Percentiles rank a stretch among this genome's conserved stretches.
These are phyloP conservation scores for Cephus spinipes DNA, from an alignment of 2,888 invertebrate genomes.

Conservation along the genomic window DNA sequence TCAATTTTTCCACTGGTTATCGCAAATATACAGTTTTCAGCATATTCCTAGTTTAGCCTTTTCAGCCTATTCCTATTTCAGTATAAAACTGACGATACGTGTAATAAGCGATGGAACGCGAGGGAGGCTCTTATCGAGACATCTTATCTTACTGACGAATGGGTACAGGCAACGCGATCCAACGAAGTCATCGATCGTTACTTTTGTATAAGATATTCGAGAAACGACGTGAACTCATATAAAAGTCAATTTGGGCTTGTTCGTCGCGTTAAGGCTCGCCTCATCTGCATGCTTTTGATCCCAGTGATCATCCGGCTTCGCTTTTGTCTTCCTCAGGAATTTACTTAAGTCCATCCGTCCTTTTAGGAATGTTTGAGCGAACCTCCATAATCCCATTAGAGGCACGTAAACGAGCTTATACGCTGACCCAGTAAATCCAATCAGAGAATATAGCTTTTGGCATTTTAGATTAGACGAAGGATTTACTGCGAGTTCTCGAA, in stretches of 20 bases:
- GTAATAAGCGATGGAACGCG: neutral
- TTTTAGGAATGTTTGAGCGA: neutral
- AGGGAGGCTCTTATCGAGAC: neutral
- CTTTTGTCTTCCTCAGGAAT: neutral
- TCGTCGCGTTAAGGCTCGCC: neutral
- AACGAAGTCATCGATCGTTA: neutral
- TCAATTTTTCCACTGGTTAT: neutral
- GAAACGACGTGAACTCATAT: neutral
- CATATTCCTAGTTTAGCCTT: neutral
- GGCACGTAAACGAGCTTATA: neutral
- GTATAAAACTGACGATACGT: neutral
- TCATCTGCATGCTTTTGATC: slow-evolving; percentile 7
- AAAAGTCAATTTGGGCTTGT: slow-evolving; percentile 7
- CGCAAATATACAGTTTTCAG: neutral
- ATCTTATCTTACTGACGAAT: neutral
- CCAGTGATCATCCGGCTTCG: neutral
- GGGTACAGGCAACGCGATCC: neutral
- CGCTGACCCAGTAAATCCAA: neutral
- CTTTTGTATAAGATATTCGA: neutral
- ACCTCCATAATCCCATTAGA: neutral
- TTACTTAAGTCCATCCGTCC: neutral
- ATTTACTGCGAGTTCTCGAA: neutral
- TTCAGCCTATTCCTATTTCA: neutral
- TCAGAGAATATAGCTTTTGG: neutral
- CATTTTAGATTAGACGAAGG: neutral